Conservation (phyloP, 1,140 invertebrate species). For the Samia ricini region DNA sequence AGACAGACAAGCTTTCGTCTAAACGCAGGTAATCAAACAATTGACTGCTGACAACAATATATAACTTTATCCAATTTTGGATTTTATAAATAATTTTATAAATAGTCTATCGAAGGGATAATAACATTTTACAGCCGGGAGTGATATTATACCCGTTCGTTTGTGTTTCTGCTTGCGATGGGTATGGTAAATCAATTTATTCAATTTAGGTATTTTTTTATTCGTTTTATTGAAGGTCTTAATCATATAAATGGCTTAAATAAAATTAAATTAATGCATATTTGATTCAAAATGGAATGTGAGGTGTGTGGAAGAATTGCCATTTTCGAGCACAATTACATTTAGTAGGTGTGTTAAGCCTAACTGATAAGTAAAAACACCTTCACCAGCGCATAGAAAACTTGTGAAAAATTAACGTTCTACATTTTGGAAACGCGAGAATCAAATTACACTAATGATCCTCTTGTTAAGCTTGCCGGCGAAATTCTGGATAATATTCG, state of each 20-base stretch:
- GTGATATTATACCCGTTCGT: not conserved
- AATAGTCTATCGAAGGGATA: not conserved
- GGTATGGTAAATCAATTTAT: not conserved
- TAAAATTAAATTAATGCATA: too few relatives aligned
- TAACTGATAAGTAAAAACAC: not conserved
- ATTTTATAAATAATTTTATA: not conserved
- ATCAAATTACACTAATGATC: conserved; percentile 6
- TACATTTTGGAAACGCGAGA: conserved; percentile 8
- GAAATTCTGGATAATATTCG: not conserved
- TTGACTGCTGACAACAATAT: too few relatives aligned
- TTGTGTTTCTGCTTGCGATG: not conserved
- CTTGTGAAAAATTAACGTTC: conserved; percentile 14
- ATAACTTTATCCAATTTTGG: too few relatives aligned
- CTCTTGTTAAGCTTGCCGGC: not conserved
- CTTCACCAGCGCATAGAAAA: not conserved
- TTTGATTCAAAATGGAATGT: too few relatives aligned
- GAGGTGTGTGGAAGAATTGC: too few relatives aligned
- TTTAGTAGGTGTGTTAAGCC: too few relatives aligned
- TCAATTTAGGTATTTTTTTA: not conserved
- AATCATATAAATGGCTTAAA: not conserved
- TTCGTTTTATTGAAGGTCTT: not conserved
- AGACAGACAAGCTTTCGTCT: too few relatives aligned
- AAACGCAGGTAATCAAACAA: too few relatives aligned
- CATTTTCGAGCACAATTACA: too few relatives aligned
- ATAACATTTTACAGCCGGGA: not conserved